Evolutionary conservation across 2,797 vertebrate genomes (phyloP), one percentile per base, ranked within the genome.

Genomic region (Yasuhikotakia modesta): DNA sequence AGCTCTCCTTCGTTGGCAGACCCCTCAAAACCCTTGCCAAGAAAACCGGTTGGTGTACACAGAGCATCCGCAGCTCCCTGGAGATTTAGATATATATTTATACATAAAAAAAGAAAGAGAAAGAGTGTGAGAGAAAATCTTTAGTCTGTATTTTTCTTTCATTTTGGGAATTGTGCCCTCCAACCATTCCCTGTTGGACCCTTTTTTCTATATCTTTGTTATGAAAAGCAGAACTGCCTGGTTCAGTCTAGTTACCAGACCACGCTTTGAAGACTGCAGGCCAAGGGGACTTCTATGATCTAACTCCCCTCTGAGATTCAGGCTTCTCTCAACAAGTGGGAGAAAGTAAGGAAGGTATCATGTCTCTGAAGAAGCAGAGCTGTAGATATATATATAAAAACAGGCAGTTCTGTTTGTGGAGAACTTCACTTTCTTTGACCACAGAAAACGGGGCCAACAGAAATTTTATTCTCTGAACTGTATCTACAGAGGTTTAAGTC

Each of bases 211-310:
- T 79, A 24, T 70, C 60, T 80, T 81, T 81, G 30, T 78, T 57
- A 79, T 87, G 86, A 88, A 88, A 81, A 75, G 82, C 84, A 86
- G 85, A 90, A 88, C 88, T 91, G 83, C 84, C 79, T 87, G 87
- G 55, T 64, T 87, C 73, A 81, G 84, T 86, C 85, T 89, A 83
- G 88, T 90, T 91, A 89, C 86, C 85, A 91, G 88, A 82, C 74
- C 52, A 84, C 67, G 83, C 89, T 92, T 92, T 91, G 89, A 92
- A 92, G 88, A 84, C 87, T 87, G 85, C 84, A 85, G 84, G 87
- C 83, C 86, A 86, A 89, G 87, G 79, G 87, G 85, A 65, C 60
- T 80, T 82, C 78, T 91, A 85, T 90, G 91, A 91, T 92, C 90
- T 88, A 73, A 82, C 87, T 90, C 88, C 87, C 89, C 76, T 79